These are phyloP conservation scores for Pithys albifrons DNA, from an alignment of 2,113 vertebrate species.

Conservation along the genomic window DNA sequence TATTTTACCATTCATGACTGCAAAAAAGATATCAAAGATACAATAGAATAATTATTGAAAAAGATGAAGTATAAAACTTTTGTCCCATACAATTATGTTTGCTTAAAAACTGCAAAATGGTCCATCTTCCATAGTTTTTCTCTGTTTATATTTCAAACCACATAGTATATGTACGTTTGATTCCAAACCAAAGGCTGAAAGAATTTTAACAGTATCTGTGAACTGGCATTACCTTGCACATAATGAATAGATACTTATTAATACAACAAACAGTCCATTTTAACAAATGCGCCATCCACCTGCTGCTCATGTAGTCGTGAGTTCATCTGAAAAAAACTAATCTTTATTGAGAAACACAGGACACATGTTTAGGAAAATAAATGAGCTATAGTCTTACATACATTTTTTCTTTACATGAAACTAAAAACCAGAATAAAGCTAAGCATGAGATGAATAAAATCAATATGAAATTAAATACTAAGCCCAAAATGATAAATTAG, in stretches of 20 bases:
- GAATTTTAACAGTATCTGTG: not conserved
- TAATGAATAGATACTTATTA: not conserved
- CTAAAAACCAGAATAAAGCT: not conserved
- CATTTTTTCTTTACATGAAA: not conserved
- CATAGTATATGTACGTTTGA: not conserved
- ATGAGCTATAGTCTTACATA: not conserved
- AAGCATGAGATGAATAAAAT: not conserved
- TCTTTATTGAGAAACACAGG: not conserved
- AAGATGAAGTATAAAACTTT: not conserved
- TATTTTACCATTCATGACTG: not conserved
- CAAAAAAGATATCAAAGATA: not conserved
- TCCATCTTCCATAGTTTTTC: not conserved
- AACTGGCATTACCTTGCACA: not conserved
- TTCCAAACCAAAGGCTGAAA: not conserved
- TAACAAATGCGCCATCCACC: not conserved
- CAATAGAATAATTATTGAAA: not conserved
- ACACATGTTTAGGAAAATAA: not conserved
- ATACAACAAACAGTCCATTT: not conserved
- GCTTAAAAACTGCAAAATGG: not conserved
- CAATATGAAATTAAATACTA: not conserved
- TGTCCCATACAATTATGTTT: not conserved
- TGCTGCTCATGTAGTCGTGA: not conserved
- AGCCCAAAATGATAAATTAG: not conserved
- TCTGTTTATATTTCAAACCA: not conserved
- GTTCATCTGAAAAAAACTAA: not conserved